These are phyloP conservation scores for Plebejus argus DNA, from an alignment of 2,888 invertebrate genomes.

Conservation along the genomic window DNA sequence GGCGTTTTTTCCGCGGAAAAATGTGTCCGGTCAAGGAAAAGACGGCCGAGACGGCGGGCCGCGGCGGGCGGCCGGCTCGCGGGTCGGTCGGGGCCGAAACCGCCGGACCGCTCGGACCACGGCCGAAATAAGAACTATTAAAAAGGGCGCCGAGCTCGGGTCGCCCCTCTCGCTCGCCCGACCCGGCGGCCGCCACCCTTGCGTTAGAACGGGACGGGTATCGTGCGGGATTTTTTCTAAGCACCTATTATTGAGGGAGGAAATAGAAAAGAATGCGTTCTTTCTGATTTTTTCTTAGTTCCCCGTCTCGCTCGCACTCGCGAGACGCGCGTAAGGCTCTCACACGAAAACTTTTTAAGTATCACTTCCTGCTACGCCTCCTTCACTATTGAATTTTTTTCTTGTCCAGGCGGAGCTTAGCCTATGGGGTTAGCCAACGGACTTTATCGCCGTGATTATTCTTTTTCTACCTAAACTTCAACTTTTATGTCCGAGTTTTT, in stretches of 20 bases:
- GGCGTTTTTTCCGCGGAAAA: slow-evolving; percentile 80
- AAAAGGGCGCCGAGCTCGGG: slow-evolving; percentile 68
- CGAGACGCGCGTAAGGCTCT: slow-evolving; percentile 50
- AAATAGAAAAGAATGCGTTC: slow-evolving; percentile 79
- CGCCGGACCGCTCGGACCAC: slow-evolving; percentile 69
- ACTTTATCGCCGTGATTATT: slow-evolving; percentile 60
- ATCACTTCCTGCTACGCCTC: slow-evolving; percentile 76
- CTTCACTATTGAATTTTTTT: slow-evolving; percentile 71
- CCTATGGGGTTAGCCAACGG: slow-evolving; percentile 70
- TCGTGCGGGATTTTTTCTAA: slow-evolving; percentile 74
- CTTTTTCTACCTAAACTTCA: slow-evolving; percentile 48
- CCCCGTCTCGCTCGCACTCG: slow-evolving; percentile 67
- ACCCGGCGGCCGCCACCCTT: slow-evolving; percentile 65
- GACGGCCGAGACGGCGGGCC: slow-evolving; percentile 59
- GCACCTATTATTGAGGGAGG: slow-evolving; percentile 77
- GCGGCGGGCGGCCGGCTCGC: slow-evolving; percentile 50
- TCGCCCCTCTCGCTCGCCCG: slow-evolving; percentile 73
- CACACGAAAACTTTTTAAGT: slow-evolving; percentile 62
- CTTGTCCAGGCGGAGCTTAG: slow-evolving; percentile 74
- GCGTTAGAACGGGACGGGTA: slow-evolving; percentile 70
- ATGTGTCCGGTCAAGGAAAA: slow-evolving; percentile 79
- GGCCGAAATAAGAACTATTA: slow-evolving; percentile 75
- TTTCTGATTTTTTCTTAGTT: slow-evolving; percentile 78
- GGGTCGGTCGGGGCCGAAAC: slow-evolving; percentile 49
- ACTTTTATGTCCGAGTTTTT: background rate